Base-by-base conservation (phyloP, 2,888 invertebrate genomes). In the Stenodera caucasica region DNA sequence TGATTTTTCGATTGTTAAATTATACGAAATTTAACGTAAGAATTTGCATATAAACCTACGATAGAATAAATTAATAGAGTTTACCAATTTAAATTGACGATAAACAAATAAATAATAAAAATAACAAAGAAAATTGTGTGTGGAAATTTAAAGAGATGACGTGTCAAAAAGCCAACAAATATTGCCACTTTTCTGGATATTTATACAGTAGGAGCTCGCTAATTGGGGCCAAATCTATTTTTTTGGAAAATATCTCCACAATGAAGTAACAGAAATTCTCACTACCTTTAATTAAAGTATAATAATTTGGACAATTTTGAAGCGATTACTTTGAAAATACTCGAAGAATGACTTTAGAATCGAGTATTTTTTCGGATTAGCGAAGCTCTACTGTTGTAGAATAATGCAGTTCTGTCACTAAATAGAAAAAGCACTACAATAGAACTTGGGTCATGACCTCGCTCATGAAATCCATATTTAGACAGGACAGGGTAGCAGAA, bases 381-480 rank as follows among this genome's bases (percentile, higher is more conserved):
- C n/a, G n/a, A n/a, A n/a, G n/a, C n/a, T n/a, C n/a, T n/a, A n/a
- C n/a, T n/a, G n/a, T 7, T 8, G 1, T 1, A 35, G 0, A 51
- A 51, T 32, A 29, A 23, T 29, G 23, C 35, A 56, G 49, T 45
- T 56, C 53, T 57, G 57, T 64, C 65, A 63, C 66, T 53, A 57
- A 69, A 68, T 66, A 67, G 68, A 35, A 35, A 35, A 14, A 9
- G 66, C 63, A 50, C 65, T 64, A 14, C 37, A 45, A 15, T 21
- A n/a, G n/a, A n/a, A n/a, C 65, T 61, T 71, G 61, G 74, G 74
- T 74, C 74, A 72, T 63, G 73, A 74, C 75, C 75, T 75, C 74
- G 73, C 72, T 75, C 74, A 73, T 75, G 75, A 74, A 75, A 75
- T 73, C 70, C 73, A 72, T 73, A 72, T 72, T 72, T 71, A 70